Evolutionary conservation across 2,888 invertebrate genomes (phyloP).

Genomic region (Mellilla xanthometata): DNA sequence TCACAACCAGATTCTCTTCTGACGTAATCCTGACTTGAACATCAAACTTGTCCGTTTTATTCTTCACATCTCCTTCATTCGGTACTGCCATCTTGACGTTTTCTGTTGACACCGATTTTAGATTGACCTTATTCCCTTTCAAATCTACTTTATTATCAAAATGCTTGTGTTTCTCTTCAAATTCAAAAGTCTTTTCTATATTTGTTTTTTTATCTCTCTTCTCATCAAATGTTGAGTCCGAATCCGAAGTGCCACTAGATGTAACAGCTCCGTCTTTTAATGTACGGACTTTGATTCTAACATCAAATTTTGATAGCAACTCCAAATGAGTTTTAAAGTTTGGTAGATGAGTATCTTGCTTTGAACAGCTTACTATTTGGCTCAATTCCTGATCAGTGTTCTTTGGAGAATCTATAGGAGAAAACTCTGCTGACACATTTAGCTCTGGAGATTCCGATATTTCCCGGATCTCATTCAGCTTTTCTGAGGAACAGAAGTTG

Average conservation of each 20-base stretch:
- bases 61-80: slow-evolving; percentile 67
- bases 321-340: slow-evolving; percentile 74
- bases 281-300: slow-evolving; percentile 77
- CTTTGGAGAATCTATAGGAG: slow-evolving; percentile 37
- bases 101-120: slow-evolving; percentile 59
- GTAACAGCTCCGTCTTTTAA: slow-evolving; percentile 62
- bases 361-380: slow-evolving; percentile 44
- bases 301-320: slow-evolving; percentile 78
- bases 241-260: slow-evolving; percentile 67
- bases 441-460: slow-evolving; percentile 38
- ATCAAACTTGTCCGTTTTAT: slow-evolving; percentile 72
- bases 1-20: slow-evolving; percentile 72
- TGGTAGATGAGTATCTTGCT: slow-evolving; percentile 41
- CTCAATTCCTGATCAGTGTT: slow-evolving; percentile 49
- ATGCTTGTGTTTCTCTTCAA: slow-evolving; percentile 54
- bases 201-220: slow-evolving; percentile 44
- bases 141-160: slow-evolving; percentile 50
- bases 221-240: slow-evolving; percentile 53
- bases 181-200: slow-evolving; percentile 40
- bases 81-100: slow-evolving; percentile 76
- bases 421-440: slow-evolving; percentile 42
- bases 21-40: slow-evolving; percentile 77
- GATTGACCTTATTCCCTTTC: slow-evolving; percentile 50
- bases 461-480: slow-evolving; percentile 44
- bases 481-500: slow-evolving; percentile 44